A percentile compares a stretch with the other conserved stretches of the same genome.
Conservation (phyloP, 2,113 vertebrate genomes). For the Calidris pygmaea region DNA sequence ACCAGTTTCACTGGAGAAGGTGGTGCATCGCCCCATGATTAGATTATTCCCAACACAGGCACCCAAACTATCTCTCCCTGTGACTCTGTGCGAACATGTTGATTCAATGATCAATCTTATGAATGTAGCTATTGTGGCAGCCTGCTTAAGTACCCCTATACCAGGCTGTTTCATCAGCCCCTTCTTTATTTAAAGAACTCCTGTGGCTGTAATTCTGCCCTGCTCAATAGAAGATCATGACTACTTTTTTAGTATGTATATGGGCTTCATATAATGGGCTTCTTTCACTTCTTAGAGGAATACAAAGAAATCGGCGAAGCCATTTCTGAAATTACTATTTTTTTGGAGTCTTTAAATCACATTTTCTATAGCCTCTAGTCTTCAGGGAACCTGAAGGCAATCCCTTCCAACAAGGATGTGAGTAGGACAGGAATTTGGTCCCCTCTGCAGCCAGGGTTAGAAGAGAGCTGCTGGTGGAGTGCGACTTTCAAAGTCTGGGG, state of each 20-base stretch:
- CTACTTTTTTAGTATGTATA: background rate
- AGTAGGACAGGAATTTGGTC: background rate
- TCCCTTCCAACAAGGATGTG: background rate
- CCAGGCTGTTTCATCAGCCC: background rate
- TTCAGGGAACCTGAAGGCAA: background rate
- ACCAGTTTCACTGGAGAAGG: background rate
- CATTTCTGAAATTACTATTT: background rate
- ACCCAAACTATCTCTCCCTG: background rate
- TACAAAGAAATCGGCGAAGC: background rate
- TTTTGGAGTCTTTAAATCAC: background rate
- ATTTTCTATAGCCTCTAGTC: background rate
- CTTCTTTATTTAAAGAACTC: background rate
- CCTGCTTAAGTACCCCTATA: background rate
- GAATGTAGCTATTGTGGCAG: background rate
- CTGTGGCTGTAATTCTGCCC: background rate
- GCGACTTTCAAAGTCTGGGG: background rate
- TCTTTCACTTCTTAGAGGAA: background rate
- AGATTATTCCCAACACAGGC: background rate
- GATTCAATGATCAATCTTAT: fast-evolving
- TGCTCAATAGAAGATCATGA: background rate
- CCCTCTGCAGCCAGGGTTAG: background rate
- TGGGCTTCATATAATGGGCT: background rate
- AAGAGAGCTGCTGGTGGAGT: background rate
- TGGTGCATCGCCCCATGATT: background rate
- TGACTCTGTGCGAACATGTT: background rate